Percentiles rank a stretch among this genome's conserved stretches.
Evolutionary conservation across 2,888 invertebrate species (phyloP).

Genomic region (Keiferia lycopersicella): DNA sequence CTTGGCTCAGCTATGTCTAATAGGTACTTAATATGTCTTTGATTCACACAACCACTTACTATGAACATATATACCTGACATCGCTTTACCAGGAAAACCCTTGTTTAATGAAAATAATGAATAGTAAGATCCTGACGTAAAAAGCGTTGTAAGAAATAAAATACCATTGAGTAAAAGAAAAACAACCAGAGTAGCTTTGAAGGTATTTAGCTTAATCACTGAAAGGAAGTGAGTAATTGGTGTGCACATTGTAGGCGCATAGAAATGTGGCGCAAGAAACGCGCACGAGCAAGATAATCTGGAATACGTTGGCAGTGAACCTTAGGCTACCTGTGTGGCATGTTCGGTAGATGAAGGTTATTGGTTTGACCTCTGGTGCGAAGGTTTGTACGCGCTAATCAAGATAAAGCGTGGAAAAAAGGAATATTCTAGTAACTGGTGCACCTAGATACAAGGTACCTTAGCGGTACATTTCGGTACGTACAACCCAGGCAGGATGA

Average conservation of each 20-base stretch:
- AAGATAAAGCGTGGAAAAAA: too few relatives aligned
- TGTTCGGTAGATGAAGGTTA: not conserved
- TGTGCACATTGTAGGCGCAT: conserved; percentile 16
- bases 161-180: conserved; percentile 43
- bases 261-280: conserved; percentile 15
- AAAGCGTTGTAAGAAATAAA: conserved; percentile 46
- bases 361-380: too few relatives aligned
- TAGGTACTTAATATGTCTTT: conserved; percentile 31
- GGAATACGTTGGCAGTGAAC: not conserved
- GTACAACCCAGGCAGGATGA: too few relatives aligned
- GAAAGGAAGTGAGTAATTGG: conserved; percentile 49
- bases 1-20: conserved; percentile 31
- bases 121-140: conserved; percentile 56
- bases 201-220: conserved; percentile 39
- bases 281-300: not conserved
- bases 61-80: conserved; percentile 51
- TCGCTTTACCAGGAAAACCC: conserved; percentile 55
- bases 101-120: conserved; percentile 67
- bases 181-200: conserved; percentile 36
- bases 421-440: too few relatives aligned
- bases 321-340: not conserved
- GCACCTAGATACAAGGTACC: too few relatives aligned
- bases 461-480: too few relatives aligned
- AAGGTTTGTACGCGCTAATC: too few relatives aligned
- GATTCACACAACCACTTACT: conserved; percentile 38